phyloP scores from a whole-genome alignment of 2,113 vertebrate genomes.

The Zosterops japonicus region DNA sequence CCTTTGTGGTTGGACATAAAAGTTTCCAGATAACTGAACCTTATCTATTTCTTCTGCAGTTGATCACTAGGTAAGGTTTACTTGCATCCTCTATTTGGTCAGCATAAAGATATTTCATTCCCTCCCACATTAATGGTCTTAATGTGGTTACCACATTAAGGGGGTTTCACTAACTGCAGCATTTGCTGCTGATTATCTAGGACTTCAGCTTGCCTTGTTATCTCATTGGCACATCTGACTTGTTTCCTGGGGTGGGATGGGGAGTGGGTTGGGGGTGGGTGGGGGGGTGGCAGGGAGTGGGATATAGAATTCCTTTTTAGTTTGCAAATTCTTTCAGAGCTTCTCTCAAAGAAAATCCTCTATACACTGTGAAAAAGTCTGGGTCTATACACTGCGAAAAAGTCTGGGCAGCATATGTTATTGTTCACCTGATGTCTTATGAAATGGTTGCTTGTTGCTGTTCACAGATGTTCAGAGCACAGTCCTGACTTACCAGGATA shows the following conservation, averaged over 20 bases:
- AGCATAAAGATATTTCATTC: neutral
- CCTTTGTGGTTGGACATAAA: neutral
- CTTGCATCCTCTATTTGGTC: neutral
- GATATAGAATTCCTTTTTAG: neutral
- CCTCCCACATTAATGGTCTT: neutral
- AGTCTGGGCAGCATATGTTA: neutral
- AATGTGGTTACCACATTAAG: neutral
- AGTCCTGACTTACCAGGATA: neutral
- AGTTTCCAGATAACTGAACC: neutral
- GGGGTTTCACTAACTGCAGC: neutral
- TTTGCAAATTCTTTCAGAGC: neutral
- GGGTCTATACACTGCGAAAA: neutral
- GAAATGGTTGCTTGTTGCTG: neutral
- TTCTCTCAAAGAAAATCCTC: neutral
- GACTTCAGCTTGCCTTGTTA: neutral
- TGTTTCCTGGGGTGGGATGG: neutral
- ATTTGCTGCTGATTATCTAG: neutral
- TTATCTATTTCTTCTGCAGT: neutral
- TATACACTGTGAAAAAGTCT: neutral
- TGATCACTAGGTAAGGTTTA: neutral
- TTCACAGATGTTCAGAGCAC: constrained; percentile 18
- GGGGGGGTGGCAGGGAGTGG: neutral
- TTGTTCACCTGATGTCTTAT: neutral
- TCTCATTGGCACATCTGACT: neutral
- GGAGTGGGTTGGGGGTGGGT: neutral